These are phyloP conservation scores for Bombus terrestris DNA, from an alignment of 1,140 invertebrate genomes.

Conservation along the genomic window DNA sequence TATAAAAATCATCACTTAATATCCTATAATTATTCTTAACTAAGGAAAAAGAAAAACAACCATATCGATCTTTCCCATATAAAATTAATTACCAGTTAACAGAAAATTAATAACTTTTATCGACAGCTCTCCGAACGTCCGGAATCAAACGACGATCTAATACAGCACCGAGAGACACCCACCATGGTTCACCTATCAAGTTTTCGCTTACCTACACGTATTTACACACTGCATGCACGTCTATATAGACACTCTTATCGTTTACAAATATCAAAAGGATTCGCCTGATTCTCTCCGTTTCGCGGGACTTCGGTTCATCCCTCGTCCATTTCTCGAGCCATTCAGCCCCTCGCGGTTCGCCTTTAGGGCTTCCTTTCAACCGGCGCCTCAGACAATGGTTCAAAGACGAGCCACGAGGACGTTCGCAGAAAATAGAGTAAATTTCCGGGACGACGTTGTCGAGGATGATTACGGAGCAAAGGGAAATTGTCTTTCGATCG, in stretches of 20 bases:
- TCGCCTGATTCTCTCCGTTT: slow-evolving; percentile 21
- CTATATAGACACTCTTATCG: slow-evolving; percentile 64
- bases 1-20: too few species aligned
- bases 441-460: slow-evolving; percentile 20
- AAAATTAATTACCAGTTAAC: too few species aligned
- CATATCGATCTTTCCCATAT: too few species aligned
- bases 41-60: too few species aligned
- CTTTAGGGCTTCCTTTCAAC: too few species aligned
- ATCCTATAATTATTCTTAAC: too few species aligned
- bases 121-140: slow-evolving; percentile 15
- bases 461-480: slow-evolving; percentile 21
- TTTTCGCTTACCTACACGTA: slow-evolving; percentile 42
- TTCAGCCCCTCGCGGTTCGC: neutral
- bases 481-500: slow-evolving; percentile 16
- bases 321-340: neutral
- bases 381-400: neutral
- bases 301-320: slow-evolving; percentile 6
- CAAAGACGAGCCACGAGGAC: slow-evolving; percentile 8
- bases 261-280: slow-evolving; percentile 68
- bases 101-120: neutral
- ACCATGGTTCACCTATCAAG: neutral
- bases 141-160: slow-evolving; percentile 38
- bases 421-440: slow-evolving; percentile 39
- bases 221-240: slow-evolving; percentile 67
- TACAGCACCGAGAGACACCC: slow-evolving; percentile 27